These are phyloP conservation scores for Tiphia femorata DNA, from an alignment of 2,888 invertebrate genomes.

Conservation along the genomic window DNA sequence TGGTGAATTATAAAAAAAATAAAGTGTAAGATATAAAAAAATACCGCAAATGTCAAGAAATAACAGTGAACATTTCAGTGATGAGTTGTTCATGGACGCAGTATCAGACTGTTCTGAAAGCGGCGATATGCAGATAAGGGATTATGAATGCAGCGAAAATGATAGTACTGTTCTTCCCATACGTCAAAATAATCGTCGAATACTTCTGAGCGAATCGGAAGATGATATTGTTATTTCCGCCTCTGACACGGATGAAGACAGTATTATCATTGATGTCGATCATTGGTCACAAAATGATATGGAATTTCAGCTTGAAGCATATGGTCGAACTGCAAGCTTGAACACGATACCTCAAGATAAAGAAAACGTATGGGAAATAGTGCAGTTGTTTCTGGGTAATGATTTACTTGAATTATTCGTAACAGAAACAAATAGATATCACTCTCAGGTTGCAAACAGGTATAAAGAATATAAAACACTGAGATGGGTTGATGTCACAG, in stretches of 20 bases:
- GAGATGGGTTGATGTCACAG: slow-evolving; percentile 20
- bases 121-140: slow-evolving; percentile 8
- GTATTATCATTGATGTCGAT: slow-evolving; percentile 16
- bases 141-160: slow-evolving; percentile 14
- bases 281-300: slow-evolving; percentile 16
- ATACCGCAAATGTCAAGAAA: slow-evolving; percentile 18
- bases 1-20: too few relatives aligned
- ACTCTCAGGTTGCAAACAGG: slow-evolving; percentile 5
- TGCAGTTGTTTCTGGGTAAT: slow-evolving; percentile 15
- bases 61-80: slow-evolving; percentile 13
- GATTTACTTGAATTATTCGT: slow-evolving; percentile 20
- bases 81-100: slow-evolving; percentile 14
- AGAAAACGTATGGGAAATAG: slow-evolving; percentile 16
- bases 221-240: slow-evolving; percentile 18
- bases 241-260: slow-evolving; percentile 12
- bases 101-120: slow-evolving; percentile 20
- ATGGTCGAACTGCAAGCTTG: slow-evolving; percentile 13
- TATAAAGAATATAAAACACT: slow-evolving; percentile 16
- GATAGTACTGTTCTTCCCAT: slow-evolving; percentile 11
- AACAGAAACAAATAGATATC: slow-evolving; percentile 17
- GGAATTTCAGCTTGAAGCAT: slow-evolving; percentile 10
- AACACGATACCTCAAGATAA: slow-evolving; percentile 18
- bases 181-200: slow-evolving; percentile 21
- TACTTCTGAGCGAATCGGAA: slow-evolving; percentile 20
- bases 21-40: slow-evolving; percentile 12